Percentiles rank a stretch among this genome's conserved stretches.
Conservation (phyloP, 1,140 invertebrate genomes). For the Drosophila murphyi region DNA sequence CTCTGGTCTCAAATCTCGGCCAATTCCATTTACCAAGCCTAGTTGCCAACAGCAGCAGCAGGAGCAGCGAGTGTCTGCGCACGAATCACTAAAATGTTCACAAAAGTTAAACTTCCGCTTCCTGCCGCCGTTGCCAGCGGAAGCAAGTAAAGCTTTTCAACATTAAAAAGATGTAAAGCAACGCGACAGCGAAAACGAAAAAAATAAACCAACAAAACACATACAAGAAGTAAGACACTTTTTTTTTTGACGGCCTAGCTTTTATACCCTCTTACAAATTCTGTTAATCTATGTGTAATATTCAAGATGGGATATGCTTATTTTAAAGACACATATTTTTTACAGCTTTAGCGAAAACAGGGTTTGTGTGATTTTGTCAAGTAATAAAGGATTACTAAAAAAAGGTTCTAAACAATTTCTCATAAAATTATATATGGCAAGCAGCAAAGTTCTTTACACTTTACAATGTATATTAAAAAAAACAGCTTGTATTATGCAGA, state of each 20-base stretch:
- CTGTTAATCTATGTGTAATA: not conserved
- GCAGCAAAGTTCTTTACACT: too few species aligned
- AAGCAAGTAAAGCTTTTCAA: constrained; percentile 82
- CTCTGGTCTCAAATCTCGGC: constrained; percentile 2
- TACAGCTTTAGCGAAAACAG: not conserved
- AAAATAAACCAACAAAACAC: constrained; percentile 21
- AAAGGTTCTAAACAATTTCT: too few species aligned
- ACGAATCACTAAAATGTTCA: constrained; percentile 81
- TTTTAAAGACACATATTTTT: not conserved
- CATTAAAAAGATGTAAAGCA: constrained; percentile 82
- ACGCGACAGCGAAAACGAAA: constrained; percentile 62
- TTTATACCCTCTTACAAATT: constrained; percentile 23
- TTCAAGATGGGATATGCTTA: not conserved
- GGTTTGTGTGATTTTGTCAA: too few species aligned
- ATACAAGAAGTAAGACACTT: constrained; percentile 10
- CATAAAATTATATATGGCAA: too few species aligned
- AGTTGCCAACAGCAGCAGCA: not conserved
- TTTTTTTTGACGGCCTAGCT: not conserved
- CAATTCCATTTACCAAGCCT: constrained; percentile 17
- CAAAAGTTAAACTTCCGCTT: constrained; percentile 83
- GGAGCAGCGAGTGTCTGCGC: constrained; percentile 59
- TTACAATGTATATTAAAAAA: not conserved
- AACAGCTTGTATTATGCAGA: not conserved
- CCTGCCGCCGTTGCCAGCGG: constrained; percentile 63
- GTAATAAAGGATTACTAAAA: too few species aligned